Conservation (phyloP, 2,113 vertebrate species). For the Scalopus aquaticus region DNA sequence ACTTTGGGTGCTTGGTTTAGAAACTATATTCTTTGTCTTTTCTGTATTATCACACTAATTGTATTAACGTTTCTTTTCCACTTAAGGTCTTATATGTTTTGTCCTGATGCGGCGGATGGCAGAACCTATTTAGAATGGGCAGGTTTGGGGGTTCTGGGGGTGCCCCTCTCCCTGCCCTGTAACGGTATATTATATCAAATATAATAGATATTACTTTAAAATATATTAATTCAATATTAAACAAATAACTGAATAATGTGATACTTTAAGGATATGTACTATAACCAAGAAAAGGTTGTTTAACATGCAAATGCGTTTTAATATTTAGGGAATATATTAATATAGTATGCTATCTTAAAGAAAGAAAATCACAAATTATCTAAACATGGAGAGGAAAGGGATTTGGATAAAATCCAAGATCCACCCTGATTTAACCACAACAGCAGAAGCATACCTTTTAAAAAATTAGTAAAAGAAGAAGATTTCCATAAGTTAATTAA, state of each 20-base stretch:
- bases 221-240: too few species aligned
- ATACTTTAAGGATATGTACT: background rate
- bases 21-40: too few species aligned
- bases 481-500: background rate
- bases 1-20: too few species aligned
- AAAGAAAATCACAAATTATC: background rate
- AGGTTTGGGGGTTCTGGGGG: too few species aligned
- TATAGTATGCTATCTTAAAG: background rate
- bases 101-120: too few species aligned
- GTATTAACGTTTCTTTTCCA: too few species aligned
- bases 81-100: too few species aligned
- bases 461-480: background rate
- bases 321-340: background rate
- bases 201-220: too few species aligned
- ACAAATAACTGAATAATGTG: background rate
- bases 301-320: background rate
- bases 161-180: too few species aligned
- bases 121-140: too few species aligned
- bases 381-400: background rate
- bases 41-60: too few species aligned
- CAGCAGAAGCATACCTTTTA: background rate
- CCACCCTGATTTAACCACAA: background rate
- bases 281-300: background rate
- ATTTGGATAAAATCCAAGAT: slow-evolving; percentile 14
- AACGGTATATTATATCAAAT: too few species aligned